phyloP scores from a whole-genome alignment of 2,797 vertebrate species.

The Pogonophryne albipinna region DNA sequence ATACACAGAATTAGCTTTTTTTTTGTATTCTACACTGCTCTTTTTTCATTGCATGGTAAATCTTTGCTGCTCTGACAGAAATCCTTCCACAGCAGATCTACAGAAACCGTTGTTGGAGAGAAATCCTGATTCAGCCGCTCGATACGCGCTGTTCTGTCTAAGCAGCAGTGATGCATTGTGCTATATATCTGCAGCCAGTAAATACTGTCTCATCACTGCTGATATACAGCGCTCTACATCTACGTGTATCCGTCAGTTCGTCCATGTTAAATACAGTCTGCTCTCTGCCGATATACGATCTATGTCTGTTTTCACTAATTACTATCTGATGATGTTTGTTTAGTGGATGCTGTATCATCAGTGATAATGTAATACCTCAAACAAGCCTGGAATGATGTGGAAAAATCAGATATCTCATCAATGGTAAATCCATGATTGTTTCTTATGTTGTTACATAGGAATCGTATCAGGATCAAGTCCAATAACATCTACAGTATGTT shows the following conservation, averaged over 20 bases:
- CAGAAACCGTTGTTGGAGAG: conserved; percentile 21
- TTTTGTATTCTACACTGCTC: background rate
- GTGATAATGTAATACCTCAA: conserved; percentile 15
- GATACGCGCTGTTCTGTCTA: conserved; percentile 20
- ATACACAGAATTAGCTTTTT: background rate
- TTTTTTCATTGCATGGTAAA: conserved; percentile 21
- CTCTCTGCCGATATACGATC: conserved; percentile 27
- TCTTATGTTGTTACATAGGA: no score
- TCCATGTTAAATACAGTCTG: conserved; percentile 17
- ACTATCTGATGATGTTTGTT: conserved; percentile 27
- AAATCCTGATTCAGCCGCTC: conserved; percentile 61
- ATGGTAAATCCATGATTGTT: no score
- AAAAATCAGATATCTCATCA: no score
- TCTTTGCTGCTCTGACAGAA: conserved; percentile 31
- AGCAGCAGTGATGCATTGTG: conserved; percentile 40
- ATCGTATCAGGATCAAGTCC: background rate
- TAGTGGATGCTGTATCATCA: conserved; percentile 15
- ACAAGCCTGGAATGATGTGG: background rate
- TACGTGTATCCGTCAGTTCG: conserved; percentile 17
- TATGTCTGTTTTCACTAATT: conserved; percentile 12
- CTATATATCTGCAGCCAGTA: conserved; percentile 47
- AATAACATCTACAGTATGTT: no score
- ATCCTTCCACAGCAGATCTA: conserved; percentile 36
- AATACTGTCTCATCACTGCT: conserved; percentile 52
- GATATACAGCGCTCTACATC: conserved; percentile 17